Percentiles rank a stretch among this genome's conserved stretches.
phyloP scores from a whole-genome alignment of 2,113 vertebrate species.

The Siphamia tubifer region DNA sequence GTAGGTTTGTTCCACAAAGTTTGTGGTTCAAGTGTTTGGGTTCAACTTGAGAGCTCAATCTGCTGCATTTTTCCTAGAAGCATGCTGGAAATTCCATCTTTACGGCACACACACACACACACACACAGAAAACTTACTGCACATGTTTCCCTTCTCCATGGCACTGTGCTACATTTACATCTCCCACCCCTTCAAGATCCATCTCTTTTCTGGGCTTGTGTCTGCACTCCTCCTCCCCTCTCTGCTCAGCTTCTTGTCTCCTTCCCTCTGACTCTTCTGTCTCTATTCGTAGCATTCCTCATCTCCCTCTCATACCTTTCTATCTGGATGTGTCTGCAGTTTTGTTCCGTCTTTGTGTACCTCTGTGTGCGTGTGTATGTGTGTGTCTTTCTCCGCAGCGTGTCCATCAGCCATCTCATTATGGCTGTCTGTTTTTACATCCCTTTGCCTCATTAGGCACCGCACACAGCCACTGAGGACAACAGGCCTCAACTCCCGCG shows the following conservation, averaged over 20 bases:
- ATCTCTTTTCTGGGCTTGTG: neutral
- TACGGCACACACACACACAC: neutral
- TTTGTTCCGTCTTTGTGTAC: conserved; percentile 25
- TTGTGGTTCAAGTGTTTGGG: conserved; percentile 25
- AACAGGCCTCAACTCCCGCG: conserved; percentile 74
- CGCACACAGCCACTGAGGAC: conserved; percentile 74
- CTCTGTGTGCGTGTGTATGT: conserved; percentile 22
- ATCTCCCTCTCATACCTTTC: conserved; percentile 25
- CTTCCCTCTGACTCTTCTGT: conserved; percentile 15
- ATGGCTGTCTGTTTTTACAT: conserved; percentile 82
- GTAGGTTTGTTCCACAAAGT: neutral
- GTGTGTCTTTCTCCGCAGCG: conserved; percentile 43
- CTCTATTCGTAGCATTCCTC: conserved; percentile 44
- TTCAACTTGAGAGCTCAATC: neutral
- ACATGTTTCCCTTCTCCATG: neutral
- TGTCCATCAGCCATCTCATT: conserved; percentile 81
- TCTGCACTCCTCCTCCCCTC: conserved; percentile 3
- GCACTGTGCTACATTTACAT: neutral
- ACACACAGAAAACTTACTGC: neutral
- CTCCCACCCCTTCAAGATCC: conserved; percentile 12
- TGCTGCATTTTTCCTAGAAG: conserved; percentile 9
- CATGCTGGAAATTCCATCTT: conserved; percentile 24
- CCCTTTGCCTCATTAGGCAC: conserved; percentile 80
- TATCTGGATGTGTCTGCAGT: conserved; percentile 36
- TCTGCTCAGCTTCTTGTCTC: conserved; percentile 18